phyloP scores from a whole-genome alignment of 2,797 vertebrate species.

The Emydoidea blandingii region DNA sequence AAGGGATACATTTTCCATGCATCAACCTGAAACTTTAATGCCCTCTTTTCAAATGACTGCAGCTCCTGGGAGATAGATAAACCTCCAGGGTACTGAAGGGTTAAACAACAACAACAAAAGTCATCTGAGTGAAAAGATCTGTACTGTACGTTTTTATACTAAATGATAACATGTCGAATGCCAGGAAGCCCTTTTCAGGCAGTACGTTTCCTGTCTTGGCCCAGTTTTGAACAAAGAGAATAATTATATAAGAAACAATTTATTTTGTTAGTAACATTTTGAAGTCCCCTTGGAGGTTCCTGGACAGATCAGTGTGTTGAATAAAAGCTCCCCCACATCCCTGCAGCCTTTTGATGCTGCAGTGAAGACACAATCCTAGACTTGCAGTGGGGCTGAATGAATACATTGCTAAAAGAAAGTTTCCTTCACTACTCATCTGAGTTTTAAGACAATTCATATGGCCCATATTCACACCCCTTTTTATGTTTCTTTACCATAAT shows the following conservation, averaged over 20 bases:
- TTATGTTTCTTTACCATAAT: background rate
- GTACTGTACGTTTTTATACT: background rate
- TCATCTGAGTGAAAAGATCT: background rate
- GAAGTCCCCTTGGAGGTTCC: background rate
- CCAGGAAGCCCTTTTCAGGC: background rate
- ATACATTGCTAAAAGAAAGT: background rate
- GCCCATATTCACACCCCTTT: background rate
- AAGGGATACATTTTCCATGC: background rate
- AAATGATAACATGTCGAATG: background rate
- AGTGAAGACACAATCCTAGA: background rate
- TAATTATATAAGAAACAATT: background rate
- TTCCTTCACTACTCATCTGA: background rate
- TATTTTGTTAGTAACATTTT: conserved; percentile 1
- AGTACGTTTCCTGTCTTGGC: background rate
- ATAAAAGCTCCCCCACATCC: background rate
- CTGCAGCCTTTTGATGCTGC: background rate
- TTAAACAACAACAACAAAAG: background rate
- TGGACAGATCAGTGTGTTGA: background rate
- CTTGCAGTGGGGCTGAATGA: background rate
- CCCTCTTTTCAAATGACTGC: background rate
- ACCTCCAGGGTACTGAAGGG: background rate
- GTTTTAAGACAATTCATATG: background rate
- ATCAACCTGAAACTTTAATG: background rate
- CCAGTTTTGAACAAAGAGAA: background rate
- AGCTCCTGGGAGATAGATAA: background rate